Percentiles rank a stretch among this genome's conserved stretches.
Evolutionary conservation across 2,888 invertebrate genomes (phyloP).

Genomic region (Callimorpha dominula): DNA sequence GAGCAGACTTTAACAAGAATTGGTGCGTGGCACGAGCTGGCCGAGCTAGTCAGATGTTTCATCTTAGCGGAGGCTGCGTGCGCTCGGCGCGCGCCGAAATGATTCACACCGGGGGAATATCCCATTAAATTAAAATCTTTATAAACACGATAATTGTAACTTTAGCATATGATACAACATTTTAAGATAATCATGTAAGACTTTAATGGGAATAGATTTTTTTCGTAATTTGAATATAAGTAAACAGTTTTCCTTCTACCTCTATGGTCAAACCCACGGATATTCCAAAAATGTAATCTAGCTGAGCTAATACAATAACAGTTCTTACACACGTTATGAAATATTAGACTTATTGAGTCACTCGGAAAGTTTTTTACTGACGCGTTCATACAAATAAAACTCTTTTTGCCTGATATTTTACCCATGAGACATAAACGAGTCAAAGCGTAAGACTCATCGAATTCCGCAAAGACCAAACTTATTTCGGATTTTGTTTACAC

Average conservation of each 20-base stretch:
- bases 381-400: background rate
- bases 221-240: background rate
- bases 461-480: background rate
- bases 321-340: slow-evolving; percentile 19
- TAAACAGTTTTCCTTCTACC: slow-evolving; percentile 25
- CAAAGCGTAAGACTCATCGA: background rate
- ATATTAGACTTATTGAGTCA: slow-evolving; percentile 21
- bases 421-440: too few relatives aligned
- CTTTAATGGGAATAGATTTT: background rate
- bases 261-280: slow-evolving; percentile 21
- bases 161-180: slow-evolving; percentile 1
- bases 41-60: background rate
- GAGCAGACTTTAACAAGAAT: slow-evolving; percentile 16
- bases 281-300: slow-evolving; percentile 28
- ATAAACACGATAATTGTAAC: background rate
- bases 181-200: background rate
- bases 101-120: slow-evolving; percentile 14
- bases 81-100: background rate
- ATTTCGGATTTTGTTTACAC: background rate
- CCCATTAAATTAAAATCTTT: slow-evolving; percentile 2
- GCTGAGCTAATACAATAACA: slow-evolving; percentile 11
- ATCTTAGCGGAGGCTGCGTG: slow-evolving; percentile 12
- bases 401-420: background rate
- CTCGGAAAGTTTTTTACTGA: slow-evolving; percentile 8
- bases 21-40: slow-evolving; percentile 20